A percentile compares a stretch with the other conserved stretches of the same genome.
Evolutionary conservation across 2,797 vertebrate genomes (phyloP).

Genomic region (Threskiornis aethiopicus): DNA sequence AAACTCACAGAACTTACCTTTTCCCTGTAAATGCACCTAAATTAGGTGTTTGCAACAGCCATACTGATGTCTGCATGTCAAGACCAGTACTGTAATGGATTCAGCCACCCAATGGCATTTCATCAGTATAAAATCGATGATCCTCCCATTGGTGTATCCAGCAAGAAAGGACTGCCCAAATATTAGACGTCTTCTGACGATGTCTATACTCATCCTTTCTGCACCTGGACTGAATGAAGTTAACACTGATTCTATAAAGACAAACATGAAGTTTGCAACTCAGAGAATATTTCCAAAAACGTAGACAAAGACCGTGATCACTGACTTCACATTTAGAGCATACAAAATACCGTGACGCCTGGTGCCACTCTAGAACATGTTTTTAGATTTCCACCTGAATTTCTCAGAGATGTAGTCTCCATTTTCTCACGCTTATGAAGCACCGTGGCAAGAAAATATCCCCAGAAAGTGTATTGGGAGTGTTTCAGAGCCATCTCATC

Average conservation of each 20-base stretch:
- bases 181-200: not conserved
- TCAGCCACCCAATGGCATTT: not conserved
- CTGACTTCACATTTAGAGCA: not conserved
- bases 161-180: not conserved
- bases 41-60: slow-evolving; percentile 54
- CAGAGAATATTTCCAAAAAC: not conserved
- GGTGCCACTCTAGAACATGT: not conserved
- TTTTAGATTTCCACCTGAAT: slow-evolving; percentile 7
- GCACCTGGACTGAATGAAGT: not conserved
- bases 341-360: not conserved
- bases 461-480: slow-evolving; percentile 11
- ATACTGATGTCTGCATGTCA: not conserved
- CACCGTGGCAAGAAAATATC: slow-evolving; percentile 50
- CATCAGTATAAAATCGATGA: not conserved
- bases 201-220: not conserved
- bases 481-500: not conserved
- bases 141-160: not conserved
- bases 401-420: not conserved
- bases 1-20: not conserved
- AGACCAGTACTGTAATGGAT: not conserved
- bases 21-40: not conserved
- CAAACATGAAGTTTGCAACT: not conserved
- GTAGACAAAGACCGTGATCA: not conserved
- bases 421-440: slow-evolving; percentile 13
- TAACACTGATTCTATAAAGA: slow-evolving; percentile 30